phyloP scores from a whole-genome alignment of 2,113 vertebrate species.

The Megaceryle torquata region DNA sequence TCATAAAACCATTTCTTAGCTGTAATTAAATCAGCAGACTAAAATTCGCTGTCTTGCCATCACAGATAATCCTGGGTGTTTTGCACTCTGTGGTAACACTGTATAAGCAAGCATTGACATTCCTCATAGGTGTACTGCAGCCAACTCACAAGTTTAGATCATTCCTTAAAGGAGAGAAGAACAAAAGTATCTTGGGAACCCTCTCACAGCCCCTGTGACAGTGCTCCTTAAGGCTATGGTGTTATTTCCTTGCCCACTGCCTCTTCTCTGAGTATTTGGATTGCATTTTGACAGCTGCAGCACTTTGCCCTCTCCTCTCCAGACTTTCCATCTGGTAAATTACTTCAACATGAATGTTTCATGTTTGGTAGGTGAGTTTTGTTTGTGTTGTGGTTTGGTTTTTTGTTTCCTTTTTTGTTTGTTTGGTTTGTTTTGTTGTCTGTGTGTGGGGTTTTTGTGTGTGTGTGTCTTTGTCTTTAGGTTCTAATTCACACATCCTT shows the following conservation, averaged over 20 bases:
- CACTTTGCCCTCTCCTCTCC: neutral
- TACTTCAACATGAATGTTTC: neutral
- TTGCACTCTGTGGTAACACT: neutral
- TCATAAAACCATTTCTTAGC: neutral
- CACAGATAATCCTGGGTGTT: neutral
- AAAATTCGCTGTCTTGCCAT: neutral
- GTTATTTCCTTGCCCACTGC: neutral
- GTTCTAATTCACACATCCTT: neutral
- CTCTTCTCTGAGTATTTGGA: neutral
- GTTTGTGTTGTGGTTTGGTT: no score
- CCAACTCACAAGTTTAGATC: neutral
- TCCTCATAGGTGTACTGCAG: neutral
- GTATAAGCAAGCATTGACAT: neutral
- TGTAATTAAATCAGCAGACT: neutral
- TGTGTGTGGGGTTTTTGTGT: no score
- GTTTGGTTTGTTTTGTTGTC: no score
- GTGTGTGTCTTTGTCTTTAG: neutral
- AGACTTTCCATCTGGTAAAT: neutral
- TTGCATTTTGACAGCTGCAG: neutral
- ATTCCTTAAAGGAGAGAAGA: neutral
- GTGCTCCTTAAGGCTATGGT: neutral
- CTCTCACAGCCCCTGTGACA: neutral
- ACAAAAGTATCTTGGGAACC: neutral
- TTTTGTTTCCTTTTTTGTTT: no score
- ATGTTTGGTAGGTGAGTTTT: no score